A percentile compares a stretch with the other conserved stretches of the same genome.
Evolutionary conservation across 2,113 vertebrate species (phyloP).

Genomic region (Cyanoderma ruficeps): DNA sequence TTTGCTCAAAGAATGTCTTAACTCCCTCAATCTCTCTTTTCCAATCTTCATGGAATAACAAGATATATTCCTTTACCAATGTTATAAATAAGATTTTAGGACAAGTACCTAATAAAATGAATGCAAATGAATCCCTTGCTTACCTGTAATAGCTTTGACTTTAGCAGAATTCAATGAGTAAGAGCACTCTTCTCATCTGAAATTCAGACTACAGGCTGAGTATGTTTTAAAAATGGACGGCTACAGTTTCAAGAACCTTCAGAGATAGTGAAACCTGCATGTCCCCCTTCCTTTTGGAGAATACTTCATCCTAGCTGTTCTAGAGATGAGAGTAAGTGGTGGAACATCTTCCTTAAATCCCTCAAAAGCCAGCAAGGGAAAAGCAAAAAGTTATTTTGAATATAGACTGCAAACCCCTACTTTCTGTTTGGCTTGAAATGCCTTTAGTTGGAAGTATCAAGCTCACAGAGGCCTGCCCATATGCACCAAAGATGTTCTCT

Average conservation of each 20-base stretch:
- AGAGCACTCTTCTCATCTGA: not conserved
- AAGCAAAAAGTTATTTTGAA: not conserved
- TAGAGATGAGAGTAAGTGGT: not conserved
- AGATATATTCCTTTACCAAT: not conserved
- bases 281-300: fast-evolving
- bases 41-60: not conserved
- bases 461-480: not conserved
- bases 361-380: not conserved
- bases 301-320: not conserved
- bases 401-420: fast-evolving
- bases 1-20: not conserved
- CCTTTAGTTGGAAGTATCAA: not conserved
- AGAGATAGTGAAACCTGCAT: not conserved
- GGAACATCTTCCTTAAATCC: not conserved
- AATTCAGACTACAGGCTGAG: not conserved
- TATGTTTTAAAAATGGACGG: not conserved
- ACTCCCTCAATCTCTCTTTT: not conserved
- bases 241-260: not conserved
- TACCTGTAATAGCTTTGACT: not conserved
- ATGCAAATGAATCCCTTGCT: not conserved
- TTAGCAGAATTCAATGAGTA: not conserved
- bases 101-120: not conserved
- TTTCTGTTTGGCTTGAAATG: not conserved
- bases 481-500: not conserved
- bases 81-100: not conserved